phyloP scores from a whole-genome alignment of 2,113 vertebrate genomes.

The Phrynosoma platyrhinos region DNA sequence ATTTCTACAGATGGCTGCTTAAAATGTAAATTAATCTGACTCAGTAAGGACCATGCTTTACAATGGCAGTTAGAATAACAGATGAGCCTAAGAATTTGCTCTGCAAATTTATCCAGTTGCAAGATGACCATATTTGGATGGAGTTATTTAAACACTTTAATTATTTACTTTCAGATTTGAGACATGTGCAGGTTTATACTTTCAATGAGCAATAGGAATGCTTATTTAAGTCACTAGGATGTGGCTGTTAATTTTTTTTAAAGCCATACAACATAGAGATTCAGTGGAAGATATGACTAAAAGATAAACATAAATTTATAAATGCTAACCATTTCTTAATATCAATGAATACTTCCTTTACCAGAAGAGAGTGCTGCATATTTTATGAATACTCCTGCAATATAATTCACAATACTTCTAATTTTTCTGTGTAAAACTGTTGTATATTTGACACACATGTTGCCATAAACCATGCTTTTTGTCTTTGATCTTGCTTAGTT shows the following conservation, averaged over 20 bases:
- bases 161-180: constrained; percentile 79
- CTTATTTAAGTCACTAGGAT: constrained; percentile 42
- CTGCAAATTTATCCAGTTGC: constrained; percentile 72
- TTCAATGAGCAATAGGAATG: constrained; percentile 68
- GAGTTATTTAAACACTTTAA: constrained; percentile 78
- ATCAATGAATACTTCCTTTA: not conserved
- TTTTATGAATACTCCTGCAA: not conserved
- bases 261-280: constrained; percentile 28
- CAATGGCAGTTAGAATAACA: constrained; percentile 77
- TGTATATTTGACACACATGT: too few species aligned
- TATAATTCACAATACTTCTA: not conserved
- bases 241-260: constrained; percentile 35
- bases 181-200: constrained; percentile 67
- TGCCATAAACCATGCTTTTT: too few species aligned
- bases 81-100: constrained; percentile 76
- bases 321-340: too few species aligned
- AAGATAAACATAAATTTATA: not conserved
- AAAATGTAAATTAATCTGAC: constrained; percentile 79
- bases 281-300: not conserved
- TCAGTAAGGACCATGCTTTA: constrained; percentile 72
- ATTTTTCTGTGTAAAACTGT: too few species aligned
- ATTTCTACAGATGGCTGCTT: constrained; percentile 78
- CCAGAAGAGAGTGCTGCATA: too few species aligned
- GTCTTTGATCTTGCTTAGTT: too few species aligned
- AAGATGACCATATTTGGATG: constrained; percentile 63